Base-by-base conservation (phyloP, 2,888 invertebrate genomes). In the Fissipunctia ypsillon region DNA sequence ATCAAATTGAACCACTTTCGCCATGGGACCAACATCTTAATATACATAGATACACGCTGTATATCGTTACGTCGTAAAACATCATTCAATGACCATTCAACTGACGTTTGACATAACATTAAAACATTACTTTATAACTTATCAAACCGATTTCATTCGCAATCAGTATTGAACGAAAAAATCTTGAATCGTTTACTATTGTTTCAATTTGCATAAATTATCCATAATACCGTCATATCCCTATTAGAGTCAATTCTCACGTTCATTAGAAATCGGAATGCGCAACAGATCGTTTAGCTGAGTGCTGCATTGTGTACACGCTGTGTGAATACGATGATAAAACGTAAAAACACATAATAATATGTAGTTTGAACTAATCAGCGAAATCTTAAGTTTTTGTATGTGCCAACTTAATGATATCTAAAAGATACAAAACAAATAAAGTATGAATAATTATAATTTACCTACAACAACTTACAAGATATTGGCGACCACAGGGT, bases 171-270 rank as follows among this genome's bases (percentile, higher is more conserved):
- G 14, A 60, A 73, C 1, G 38, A 78, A 73, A 60, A 84, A 86
- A 86, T 76, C 80, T 83, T 78, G 81, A 88, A 88, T 88, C 76
- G 63, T 68, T 84, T 78, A 84, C 54, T 66, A 80, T 72, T 73
- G 84, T 69, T 76, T 85, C 52, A 69, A 91, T 91, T 92, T 89
- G 85, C 90, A 92, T 91, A 87, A 87, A 91, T 90, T 90, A 91
- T 84, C 81, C 80, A 84, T 87, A 87, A 87, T 89, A 90, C 74
- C 74, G 67, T 74, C 86, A 88, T 88, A 78, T 82, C 82, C 84
- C 50, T 81, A 85, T 88, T 88, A 87, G 83, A 79, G 78, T 77
- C 69, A 76, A 86, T 92, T 92, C 92, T 88, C 92, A 93, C 90
- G 91, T 90, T 89, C 86, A 88, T 89, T 90, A 89, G 41, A 61